These are phyloP conservation scores for Sylvilagus floridanus DNA, from an alignment of 2,797 vertebrate species.

Conservation along the genomic window DNA sequence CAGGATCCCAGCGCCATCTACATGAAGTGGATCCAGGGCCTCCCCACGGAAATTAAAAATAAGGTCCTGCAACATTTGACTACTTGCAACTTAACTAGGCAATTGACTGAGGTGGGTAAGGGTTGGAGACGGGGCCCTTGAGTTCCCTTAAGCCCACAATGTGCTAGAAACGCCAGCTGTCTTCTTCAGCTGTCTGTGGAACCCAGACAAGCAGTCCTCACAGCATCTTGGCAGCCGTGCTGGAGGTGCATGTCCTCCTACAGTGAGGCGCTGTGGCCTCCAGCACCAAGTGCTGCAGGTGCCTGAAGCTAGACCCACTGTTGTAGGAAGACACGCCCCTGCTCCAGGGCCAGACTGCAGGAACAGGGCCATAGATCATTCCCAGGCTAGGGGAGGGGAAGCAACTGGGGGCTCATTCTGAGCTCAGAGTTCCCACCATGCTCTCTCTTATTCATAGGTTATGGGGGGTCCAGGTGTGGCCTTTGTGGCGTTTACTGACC, in stretches of 20 bases:
- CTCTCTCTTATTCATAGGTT: slow-evolving; percentile 84
- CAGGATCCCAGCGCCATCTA: not conserved
- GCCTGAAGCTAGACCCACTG: not conserved
- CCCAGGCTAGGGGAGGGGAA: not conserved
- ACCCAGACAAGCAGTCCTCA: not conserved
- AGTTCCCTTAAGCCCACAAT: not conserved
- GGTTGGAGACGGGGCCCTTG: not conserved
- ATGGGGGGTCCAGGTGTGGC: slow-evolving; percentile 92
- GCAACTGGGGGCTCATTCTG: not conserved
- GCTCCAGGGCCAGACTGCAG: not conserved
- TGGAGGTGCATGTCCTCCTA: not conserved
- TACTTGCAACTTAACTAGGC: not conserved
- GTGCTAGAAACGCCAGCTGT: not conserved
- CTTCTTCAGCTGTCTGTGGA: not conserved
- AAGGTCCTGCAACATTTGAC: not conserved
- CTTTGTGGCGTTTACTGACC: slow-evolving; percentile 92
- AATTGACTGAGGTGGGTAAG: slow-evolving; percentile 14
- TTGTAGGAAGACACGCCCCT: not conserved
- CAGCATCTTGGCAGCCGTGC: not conserved
- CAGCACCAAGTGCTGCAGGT: not conserved
- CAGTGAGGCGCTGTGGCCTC: not conserved
- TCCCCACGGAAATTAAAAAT: not conserved
- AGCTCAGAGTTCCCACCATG: not conserved
- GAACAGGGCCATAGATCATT: not conserved
- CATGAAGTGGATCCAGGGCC: not conserved